Conservation (phyloP, 2,888 invertebrate species). For the Ceraclea dissimilis region DNA sequence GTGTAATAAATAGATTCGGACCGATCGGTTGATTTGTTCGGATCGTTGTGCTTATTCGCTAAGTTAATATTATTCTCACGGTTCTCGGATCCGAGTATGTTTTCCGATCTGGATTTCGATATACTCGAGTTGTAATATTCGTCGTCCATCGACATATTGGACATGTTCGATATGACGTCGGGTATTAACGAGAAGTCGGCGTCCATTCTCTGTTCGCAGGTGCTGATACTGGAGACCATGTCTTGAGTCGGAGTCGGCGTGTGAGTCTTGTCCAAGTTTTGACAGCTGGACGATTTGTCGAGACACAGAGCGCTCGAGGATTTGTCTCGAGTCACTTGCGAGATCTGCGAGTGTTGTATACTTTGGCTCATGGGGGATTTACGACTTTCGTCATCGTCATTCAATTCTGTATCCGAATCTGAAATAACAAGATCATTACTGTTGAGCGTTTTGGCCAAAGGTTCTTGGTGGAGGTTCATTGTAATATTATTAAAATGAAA, state of each 20-base stretch:
- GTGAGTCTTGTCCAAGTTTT: constrained; percentile 35
- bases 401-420: constrained; percentile 37
- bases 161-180: constrained; percentile 45
- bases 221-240: constrained; percentile 48
- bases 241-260: constrained; percentile 48
- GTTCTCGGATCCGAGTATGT: constrained; percentile 43
- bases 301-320: constrained; percentile 45
- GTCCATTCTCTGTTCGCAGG: constrained; percentile 41
- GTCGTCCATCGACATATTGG: constrained; percentile 46
- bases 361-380: constrained; percentile 45
- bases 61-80: constrained; percentile 34
- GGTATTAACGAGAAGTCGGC: constrained; percentile 40
- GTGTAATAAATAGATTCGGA: constrained; percentile 47
- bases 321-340: constrained; percentile 40
- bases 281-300: constrained; percentile 43
- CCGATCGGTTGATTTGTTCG: constrained; percentile 28
- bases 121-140: constrained; percentile 43
- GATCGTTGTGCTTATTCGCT: constrained; percentile 35
- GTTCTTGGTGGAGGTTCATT: too few relatives aligned
- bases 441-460: too few relatives aligned
- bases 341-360: constrained; percentile 39
- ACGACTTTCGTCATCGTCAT: constrained; percentile 46
- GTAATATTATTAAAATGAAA: too few relatives aligned
- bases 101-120: constrained; percentile 45
- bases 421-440: constrained; percentile 36